Evolutionary conservation across 1,140 invertebrate species (phyloP).

Genomic region (Lithobius niger): DNA sequence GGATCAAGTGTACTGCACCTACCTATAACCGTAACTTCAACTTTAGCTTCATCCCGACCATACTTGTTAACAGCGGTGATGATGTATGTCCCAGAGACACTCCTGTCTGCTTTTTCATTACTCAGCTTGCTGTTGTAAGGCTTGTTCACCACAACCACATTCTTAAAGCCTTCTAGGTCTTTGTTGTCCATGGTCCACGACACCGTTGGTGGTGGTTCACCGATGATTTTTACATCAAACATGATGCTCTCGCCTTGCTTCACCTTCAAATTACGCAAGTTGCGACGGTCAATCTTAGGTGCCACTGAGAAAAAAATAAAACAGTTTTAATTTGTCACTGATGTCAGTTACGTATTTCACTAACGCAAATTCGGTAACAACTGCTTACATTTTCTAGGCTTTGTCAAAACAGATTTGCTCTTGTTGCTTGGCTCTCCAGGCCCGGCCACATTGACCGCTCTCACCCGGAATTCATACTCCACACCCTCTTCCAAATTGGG

Average conservation of each 20-base stretch:
- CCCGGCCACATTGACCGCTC: constrained; percentile 44
- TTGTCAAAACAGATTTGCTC: constrained; percentile 58
- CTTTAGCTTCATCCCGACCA: constrained; percentile 74
- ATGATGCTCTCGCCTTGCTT: constrained; percentile 69
- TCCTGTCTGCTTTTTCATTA: constrained; percentile 63
- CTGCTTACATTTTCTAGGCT: constrained; percentile 69
- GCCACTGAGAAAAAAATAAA: constrained; percentile 48
- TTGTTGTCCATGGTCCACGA: constrained; percentile 53
- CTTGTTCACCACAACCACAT: constrained; percentile 58
- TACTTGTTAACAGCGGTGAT: constrained; percentile 72
- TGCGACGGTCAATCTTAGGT: constrained; percentile 78
- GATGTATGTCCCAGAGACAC: constrained; percentile 73
- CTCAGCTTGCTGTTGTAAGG: constrained; percentile 76
- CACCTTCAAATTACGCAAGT: constrained; percentile 56
- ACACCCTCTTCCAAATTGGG: constrained; percentile 51
- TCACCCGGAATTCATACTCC: constrained; percentile 75
- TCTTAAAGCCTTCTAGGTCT: constrained; percentile 38
- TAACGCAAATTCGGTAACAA: constrained; percentile 9
- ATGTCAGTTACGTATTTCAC: neutral
- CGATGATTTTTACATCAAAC: constrained; percentile 67
- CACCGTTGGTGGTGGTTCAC: constrained; percentile 69
- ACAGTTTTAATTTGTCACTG: neutral
- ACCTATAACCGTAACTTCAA: constrained; percentile 82
- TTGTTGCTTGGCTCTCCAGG: constrained; percentile 61
- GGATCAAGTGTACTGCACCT: no score